Base-by-base conservation (phyloP, 2,113 vertebrate genomes). In the Corythornis vintsioides region DNA sequence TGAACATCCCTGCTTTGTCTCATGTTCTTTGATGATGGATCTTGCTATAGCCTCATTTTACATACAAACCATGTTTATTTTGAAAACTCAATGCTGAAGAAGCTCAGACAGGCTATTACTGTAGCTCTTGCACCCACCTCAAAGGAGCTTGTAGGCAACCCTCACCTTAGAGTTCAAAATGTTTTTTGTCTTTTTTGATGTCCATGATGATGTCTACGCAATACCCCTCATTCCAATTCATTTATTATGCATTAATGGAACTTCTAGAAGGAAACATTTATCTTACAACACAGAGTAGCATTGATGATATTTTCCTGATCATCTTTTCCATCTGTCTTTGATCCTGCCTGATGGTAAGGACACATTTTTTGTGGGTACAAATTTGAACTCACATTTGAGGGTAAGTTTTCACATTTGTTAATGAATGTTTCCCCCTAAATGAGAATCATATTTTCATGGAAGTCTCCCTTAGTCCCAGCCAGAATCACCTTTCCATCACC, bases 81-180 rank as follows among this genome's bases (percentile, higher is more conserved):
- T 70, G 42, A 16, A 61, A 12, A 13, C 16, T 50, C 9, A 11
- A 7, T 9, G 7, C 31, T 56, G 55, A n/a, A 56, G 55, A n/a
- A 56, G 19, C 11, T 56, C 17, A 56, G n/a, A 2, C 9, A 7
- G 11, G 8, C 6, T 1, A 0, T 14, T 61, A n/a, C 26, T 24
- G 6, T n/a, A 48, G 20, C 24, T 66, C 8, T 21, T 57, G 31
- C 29, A 59, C 1, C 3, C 20, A 6, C 9, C 13, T 70, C 15
- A 28, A 40, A 70, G 13, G 3, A 48, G 6, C 5, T 15, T 24
- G 21, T 29, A 43, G 29, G 18, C 24, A 61, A 3, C 3, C 0
- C 4, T 28, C 7, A 33, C 13, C 22, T 43, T 33, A 24, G 38
- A 53, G 5, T 21, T 22, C 38, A 43, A 15, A 7, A 70, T 25